Evolutionary conservation across 2,797 vertebrate genomes (phyloP).

Genomic region (Crossoptilon crossoptilon): DNA sequence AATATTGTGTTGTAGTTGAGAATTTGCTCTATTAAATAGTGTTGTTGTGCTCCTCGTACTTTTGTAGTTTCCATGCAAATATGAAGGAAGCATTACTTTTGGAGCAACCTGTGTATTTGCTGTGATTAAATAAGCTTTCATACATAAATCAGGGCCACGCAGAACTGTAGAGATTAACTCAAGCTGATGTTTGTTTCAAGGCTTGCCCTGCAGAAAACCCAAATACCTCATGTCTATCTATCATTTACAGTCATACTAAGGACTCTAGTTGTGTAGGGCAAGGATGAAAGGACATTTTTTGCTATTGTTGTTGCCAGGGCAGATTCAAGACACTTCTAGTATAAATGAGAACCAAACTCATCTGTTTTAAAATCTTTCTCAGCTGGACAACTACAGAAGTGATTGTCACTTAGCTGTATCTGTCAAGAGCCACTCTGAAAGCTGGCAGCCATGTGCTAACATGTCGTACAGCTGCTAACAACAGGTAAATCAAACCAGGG

Average conservation of each 20-base stretch:
- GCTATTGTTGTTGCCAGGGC: neutral
- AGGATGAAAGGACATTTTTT: neutral
- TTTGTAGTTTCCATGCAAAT: neutral
- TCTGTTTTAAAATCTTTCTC: neutral
- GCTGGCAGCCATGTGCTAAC: neutral
- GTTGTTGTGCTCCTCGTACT: neutral
- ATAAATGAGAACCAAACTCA: neutral
- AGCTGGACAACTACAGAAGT: neutral
- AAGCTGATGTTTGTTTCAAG: neutral
- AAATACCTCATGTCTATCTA: neutral
- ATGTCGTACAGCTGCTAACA: neutral
- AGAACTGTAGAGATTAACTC: neutral
- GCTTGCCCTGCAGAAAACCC: neutral
- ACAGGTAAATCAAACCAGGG: neutral
- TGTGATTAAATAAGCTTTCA: neutral
- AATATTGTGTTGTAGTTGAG: neutral
- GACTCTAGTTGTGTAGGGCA: neutral
- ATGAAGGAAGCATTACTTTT: neutral
- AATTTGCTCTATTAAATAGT: neutral
- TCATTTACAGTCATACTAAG: neutral
- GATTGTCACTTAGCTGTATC: neutral
- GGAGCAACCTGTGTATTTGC: neutral
- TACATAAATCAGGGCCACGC: neutral
- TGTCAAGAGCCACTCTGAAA: neutral
- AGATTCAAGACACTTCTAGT: neutral